Evolutionary conservation across 2,888 invertebrate genomes (phyloP).

Genomic region (Macrosoma leucophasiata): DNA sequence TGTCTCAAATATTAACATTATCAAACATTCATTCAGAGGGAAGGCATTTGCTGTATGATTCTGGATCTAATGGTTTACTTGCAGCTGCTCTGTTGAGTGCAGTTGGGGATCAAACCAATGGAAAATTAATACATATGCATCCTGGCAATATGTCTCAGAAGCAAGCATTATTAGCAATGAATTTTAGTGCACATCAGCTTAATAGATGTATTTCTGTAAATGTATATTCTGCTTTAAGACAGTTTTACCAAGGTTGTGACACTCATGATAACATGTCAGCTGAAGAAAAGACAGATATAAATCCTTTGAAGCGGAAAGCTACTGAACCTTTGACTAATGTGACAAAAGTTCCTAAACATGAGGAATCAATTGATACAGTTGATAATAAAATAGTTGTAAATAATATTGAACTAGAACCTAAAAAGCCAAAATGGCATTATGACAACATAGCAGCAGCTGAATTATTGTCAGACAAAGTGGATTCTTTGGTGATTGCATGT

Average conservation of each 20-base stretch:
- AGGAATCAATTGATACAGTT: slow-evolving; percentile 17
- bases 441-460: slow-evolving; percentile 81
- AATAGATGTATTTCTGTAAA: slow-evolving; percentile 84
- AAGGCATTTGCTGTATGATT: slow-evolving; percentile 89
- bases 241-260: slow-evolving; percentile 78
- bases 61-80: slow-evolving; percentile 89
- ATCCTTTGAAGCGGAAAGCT: slow-evolving; percentile 45
- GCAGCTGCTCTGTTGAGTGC: slow-evolving; percentile 88
- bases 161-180: slow-evolving; percentile 86
- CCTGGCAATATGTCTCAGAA: slow-evolving; percentile 88
- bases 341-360: slow-evolving; percentile 45
- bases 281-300: slow-evolving; percentile 31
- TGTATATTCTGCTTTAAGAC: slow-evolving; percentile 83
- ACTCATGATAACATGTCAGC: slow-evolving; percentile 35
- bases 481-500: slow-evolving; percentile 85
- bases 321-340: slow-evolving; percentile 31
- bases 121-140: slow-evolving; percentile 83
- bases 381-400: slow-evolving; percentile 19
- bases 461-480: slow-evolving; percentile 78
- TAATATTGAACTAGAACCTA: slow-evolving; percentile 30
- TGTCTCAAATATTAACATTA: slow-evolving; percentile 90
- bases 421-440: slow-evolving; percentile 80
- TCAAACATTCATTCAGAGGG: slow-evolving; percentile 88
- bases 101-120: slow-evolving; percentile 79
- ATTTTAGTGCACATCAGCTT: slow-evolving; percentile 82